Base-by-base conservation (phyloP, 2,113 vertebrate genomes). In the Craseonycteris thonglongyai region DNA sequence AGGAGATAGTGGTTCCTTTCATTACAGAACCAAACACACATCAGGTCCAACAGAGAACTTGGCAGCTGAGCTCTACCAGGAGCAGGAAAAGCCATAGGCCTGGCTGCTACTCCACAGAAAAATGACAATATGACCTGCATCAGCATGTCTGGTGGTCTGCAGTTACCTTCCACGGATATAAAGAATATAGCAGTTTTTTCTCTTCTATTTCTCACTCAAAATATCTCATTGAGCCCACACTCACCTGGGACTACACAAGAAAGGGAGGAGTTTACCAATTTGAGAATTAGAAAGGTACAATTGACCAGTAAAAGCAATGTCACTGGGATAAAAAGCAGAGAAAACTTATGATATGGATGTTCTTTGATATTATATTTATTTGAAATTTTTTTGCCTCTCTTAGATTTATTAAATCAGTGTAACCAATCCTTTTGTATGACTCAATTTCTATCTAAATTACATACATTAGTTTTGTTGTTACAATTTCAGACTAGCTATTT, bases 81-180 rank as follows among this genome's bases (percentile, higher is more conserved):
- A 45, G 1, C 3, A 49, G 1, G 15, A 51, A n/a, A 22, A 38
- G 18, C 2, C 26, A 6, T 18, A 6, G 28, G 13, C 0, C 14
- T 40, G 16, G 24, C 45, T 30, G 7, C 24, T 47, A 28, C 16
- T 38, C 54, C 9, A 10, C 2, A 12, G 79, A 12, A 3, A 42
- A 66, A 3, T 14, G 59, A 26, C n/a, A 58, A 30, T 15, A 3
- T 49, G 30, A 65, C 2, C 30, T 59, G 5, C 19, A 19, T 54
- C 13, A 26, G 30, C 49, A 51, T 5, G n/a, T 22, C n/a, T 59
- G 22, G 2, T 71, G 21, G 26, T 38, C 30, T 87, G 35, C 9
- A 54, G 5, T 68, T 14, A 28, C 1, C 33, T 89, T 89, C 16
- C n/a, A 68, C 72, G 8, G 7, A 33, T 5, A 21, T 0, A 40